Evolutionary conservation across 2,888 invertebrate species (phyloP), one percentile per base, ranked within the genome.

Genomic region (Hyppa rectilinea): DNA sequence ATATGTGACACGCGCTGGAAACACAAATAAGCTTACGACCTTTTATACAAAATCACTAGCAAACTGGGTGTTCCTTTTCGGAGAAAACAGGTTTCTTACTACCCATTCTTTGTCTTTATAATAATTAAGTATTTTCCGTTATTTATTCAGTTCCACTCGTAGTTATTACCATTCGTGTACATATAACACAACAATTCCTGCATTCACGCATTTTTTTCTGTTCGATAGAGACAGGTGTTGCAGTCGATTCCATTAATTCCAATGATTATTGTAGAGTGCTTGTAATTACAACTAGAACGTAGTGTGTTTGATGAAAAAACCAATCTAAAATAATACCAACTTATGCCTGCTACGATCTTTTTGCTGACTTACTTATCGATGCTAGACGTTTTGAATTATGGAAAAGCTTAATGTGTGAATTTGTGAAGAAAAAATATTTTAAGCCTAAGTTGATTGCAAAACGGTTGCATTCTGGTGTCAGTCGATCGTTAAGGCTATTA

Each of bases 191-290:
- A 55, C 47, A 69, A 61, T 77, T 69, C 62, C 56, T 69, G 74
- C 50, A 63, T 65, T 45, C 50, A 53, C 43, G 29, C 26, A 12
- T 67, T 80, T 80, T 81, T 80, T 69, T 53, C 65, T 56, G 55
- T 47, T 71, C 9, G 26, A 36, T 14, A 58, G 47, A 69, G 78
- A 78, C 78, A 80, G 78, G 64, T 75, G 78, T 66, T 81, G 78
- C 72, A 75, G 65, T 75, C 65, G 68, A 69, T 75, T 78, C 67
- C 71, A 69, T 78, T 74, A 75, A 70, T 72, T 71, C 70, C 55
- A 55, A 61, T 71, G 68, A 75, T 66, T 74, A 69, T 73, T 83
- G 83, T 80, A 67, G 61, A 80, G 71, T 56, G 59, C 58, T 47
- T 40, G 50, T 71, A 80, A 81, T 78, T 67, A 78, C 47, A 55